Conservation (phyloP, 2,888 invertebrate species). For the Sericinus montela region DNA sequence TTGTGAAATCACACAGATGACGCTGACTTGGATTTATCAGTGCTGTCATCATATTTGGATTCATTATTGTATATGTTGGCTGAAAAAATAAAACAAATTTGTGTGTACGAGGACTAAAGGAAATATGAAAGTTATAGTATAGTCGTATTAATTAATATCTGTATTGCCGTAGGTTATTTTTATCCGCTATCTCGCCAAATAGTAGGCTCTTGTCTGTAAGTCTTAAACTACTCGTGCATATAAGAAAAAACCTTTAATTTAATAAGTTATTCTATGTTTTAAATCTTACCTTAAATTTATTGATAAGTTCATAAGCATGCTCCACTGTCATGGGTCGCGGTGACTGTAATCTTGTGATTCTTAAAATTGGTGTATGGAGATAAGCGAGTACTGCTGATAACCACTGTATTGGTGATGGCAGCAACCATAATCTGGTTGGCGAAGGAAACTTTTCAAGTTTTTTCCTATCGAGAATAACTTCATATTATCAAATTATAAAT, state of each 20-base stretch:
- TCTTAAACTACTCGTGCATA: too few species aligned
- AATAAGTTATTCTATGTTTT: neutral
- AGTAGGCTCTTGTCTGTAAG: too few species aligned
- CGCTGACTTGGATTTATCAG: slow-evolving; percentile 36
- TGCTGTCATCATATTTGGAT: slow-evolving; percentile 40
- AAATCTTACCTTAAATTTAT: slow-evolving; percentile 11
- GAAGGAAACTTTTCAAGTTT: slow-evolving; percentile 24
- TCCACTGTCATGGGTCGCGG: slow-evolving; percentile 1
- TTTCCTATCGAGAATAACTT: too few species aligned
- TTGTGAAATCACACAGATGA: slow-evolving; percentile 43
- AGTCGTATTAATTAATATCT: too few species aligned
- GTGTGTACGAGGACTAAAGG: too few species aligned
- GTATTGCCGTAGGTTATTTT: too few species aligned
- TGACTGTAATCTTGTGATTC: slow-evolving; percentile 14
- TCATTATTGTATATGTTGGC: slow-evolving; percentile 41
- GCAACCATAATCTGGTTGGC: neutral
- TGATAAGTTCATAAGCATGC: slow-evolving; percentile 8
- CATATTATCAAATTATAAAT: too few species aligned
- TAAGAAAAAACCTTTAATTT: too few species aligned
- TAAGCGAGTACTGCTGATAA: slow-evolving; percentile 16
- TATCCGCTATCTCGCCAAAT: too few species aligned
- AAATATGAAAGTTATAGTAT: too few species aligned
- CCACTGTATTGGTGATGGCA: slow-evolving; percentile 15
- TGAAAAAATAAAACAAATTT: slow-evolving; percentile 23
- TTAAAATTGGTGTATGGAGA: slow-evolving; percentile 13